phyloP scores from a whole-genome alignment of 2,113 vertebrate genomes.

The Mola mola region DNA sequence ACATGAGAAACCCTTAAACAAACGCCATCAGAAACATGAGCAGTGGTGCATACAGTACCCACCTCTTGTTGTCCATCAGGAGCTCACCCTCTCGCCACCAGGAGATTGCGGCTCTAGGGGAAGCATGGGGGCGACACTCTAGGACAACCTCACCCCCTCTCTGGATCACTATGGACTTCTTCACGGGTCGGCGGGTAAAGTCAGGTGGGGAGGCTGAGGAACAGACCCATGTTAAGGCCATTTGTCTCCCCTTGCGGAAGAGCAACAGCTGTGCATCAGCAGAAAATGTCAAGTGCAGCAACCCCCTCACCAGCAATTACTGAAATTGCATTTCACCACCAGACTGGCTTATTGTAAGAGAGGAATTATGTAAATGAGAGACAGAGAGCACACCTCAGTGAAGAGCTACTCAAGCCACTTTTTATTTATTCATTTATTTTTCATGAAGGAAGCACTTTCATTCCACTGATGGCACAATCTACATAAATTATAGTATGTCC shows the following conservation, averaged over 20 bases:
- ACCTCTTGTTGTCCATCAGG: constrained; percentile 84
- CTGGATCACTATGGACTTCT: constrained; percentile 84
- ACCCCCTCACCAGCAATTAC: constrained; percentile 51
- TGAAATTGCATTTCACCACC: constrained; percentile 31
- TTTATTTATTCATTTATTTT: constrained; percentile 17
- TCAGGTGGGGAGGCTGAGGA: constrained; percentile 86
- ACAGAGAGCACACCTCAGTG: constrained; percentile 8
- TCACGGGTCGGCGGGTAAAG: constrained; percentile 86
- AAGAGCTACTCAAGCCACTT: constrained; percentile 1
- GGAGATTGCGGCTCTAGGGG: constrained; percentile 84
- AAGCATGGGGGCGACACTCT: constrained; percentile 85
- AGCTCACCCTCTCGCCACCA: constrained; percentile 84
- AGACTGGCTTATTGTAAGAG: constrained; percentile 34
- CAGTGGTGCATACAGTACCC: constrained; percentile 51
- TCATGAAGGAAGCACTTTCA: constrained; percentile 1
- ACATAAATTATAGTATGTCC: not conserved
- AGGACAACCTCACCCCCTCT: constrained; percentile 85
- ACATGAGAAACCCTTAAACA: constrained; percentile 21
- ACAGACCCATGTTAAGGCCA: constrained; percentile 21
- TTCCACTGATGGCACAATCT: constrained; percentile 1
- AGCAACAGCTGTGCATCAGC: constrained; percentile 32
- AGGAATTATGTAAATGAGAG: constrained; percentile 51
- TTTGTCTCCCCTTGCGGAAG: constrained; percentile 29
- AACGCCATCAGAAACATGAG: constrained; percentile 24
- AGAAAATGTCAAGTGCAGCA: constrained; percentile 56